Evolutionary conservation across 2,113 vertebrate species (phyloP).

Genomic region (Sander vitreus): DNA sequence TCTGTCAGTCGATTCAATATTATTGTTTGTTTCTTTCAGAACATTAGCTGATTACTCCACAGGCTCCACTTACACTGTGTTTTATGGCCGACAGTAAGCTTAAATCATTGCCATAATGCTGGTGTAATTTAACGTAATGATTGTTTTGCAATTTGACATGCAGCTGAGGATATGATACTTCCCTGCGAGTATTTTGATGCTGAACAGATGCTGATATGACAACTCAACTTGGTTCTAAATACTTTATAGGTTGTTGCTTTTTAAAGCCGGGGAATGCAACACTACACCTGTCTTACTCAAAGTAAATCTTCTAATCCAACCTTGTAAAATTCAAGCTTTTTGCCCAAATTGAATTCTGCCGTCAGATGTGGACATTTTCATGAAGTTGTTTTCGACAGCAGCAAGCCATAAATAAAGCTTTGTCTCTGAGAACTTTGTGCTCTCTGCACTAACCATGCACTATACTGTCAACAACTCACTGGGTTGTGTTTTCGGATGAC

Average conservation of each 20-base stretch:
- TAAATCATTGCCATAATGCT: conserved; percentile 65
- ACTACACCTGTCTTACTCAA: background rate
- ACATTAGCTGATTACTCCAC: conserved; percentile 72
- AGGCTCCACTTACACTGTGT: conserved; percentile 53
- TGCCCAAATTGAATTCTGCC: background rate
- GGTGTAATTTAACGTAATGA: conserved; percentile 62
- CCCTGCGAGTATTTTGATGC: conserved; percentile 8
- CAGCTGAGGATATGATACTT: conserved; percentile 34
- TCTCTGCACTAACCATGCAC: background rate
- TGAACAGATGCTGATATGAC: conserved; percentile 21
- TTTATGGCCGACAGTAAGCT: conserved; percentile 67
- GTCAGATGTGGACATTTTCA: background rate
- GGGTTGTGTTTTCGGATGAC: conserved; percentile 9
- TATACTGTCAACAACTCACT: background rate
- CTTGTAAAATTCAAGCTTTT: background rate
- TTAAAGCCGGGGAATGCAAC: background rate
- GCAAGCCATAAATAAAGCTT: background rate
- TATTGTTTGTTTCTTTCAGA: conserved; percentile 60
- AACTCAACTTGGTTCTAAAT: background rate
- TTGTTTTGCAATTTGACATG: conserved; percentile 49
- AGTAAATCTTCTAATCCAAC: background rate
- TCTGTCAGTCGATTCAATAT: conserved; percentile 63
- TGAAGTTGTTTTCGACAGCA: background rate
- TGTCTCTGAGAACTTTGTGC: background rate
- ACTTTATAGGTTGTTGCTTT: background rate